phyloP scores from a whole-genome alignment of 2,113 vertebrate species.

The Ciconia maguari region DNA sequence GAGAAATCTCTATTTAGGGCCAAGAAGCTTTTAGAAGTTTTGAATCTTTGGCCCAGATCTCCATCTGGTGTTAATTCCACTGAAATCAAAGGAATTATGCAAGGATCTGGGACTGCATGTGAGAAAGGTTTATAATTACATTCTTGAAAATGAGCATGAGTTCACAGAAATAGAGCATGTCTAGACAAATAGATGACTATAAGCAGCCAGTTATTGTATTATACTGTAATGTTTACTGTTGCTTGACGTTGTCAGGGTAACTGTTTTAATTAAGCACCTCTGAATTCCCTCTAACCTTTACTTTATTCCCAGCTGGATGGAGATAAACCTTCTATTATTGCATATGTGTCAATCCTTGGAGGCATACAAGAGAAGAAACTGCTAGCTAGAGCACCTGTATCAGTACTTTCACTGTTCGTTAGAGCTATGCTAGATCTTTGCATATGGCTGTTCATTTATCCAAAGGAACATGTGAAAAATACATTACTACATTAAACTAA shows the following conservation, averaged over 20 bases:
- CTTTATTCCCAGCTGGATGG: not conserved
- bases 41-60: not conserved
- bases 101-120: not conserved
- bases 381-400: not conserved
- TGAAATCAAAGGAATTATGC: not conserved
- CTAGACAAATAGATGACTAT: not conserved
- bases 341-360: not conserved
- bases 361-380: not conserved
- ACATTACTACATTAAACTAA: not conserved
- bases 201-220: not conserved
- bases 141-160: not conserved
- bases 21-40: not conserved
- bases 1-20: not conserved
- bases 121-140: not conserved
- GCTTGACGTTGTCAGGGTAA: not conserved
- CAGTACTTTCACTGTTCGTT: not conserved
- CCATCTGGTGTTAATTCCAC: not conserved
- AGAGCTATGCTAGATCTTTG: not conserved
- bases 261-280: not conserved
- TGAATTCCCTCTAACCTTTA: not conserved
- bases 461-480: not conserved
- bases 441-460: not conserved
- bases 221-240: not conserved
- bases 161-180: not conserved
- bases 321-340: not conserved